Conservation (phyloP, 2,888 invertebrate species). For the Pollenia griseotomentosa region DNA sequence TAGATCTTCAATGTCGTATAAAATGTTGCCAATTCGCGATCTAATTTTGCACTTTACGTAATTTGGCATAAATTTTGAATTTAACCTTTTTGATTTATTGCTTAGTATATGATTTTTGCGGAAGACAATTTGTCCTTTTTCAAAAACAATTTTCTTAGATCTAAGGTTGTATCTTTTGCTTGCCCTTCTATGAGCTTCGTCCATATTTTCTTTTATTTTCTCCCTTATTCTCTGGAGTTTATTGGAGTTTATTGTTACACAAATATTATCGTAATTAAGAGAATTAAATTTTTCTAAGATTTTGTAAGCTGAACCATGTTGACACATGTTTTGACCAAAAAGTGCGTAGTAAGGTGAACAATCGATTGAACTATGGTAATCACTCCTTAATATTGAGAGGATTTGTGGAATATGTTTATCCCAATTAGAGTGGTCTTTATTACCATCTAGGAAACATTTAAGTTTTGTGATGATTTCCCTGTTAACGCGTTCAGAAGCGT, state of each 20-base stretch:
- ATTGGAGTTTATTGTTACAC: neutral
- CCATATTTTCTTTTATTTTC: too few species aligned
- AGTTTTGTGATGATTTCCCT: neutral
- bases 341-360: constrained; percentile 1
- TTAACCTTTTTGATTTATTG: neutral
- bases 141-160: neutral
- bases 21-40: neutral
- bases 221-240: neutral
- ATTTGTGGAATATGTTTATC: neutral
- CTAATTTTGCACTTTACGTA: neutral
- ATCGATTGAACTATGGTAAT: constrained; percentile 1
- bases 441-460: neutral
- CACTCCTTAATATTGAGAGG: constrained; percentile 1
- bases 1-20: neutral
- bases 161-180: neutral
- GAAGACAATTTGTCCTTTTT: too few species aligned
- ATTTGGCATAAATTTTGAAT: neutral
- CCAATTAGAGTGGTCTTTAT: neutral
- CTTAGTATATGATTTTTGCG: too few species aligned
- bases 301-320: neutral
- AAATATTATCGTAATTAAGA: neutral
- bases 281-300: neutral
- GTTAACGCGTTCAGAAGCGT: constrained; percentile 15
- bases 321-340: constrained; percentile 3
- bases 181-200: too few species aligned